Evolutionary conservation across 2,113 vertebrate genomes (phyloP).

Genomic region (Syngnathus floridae): DNA sequence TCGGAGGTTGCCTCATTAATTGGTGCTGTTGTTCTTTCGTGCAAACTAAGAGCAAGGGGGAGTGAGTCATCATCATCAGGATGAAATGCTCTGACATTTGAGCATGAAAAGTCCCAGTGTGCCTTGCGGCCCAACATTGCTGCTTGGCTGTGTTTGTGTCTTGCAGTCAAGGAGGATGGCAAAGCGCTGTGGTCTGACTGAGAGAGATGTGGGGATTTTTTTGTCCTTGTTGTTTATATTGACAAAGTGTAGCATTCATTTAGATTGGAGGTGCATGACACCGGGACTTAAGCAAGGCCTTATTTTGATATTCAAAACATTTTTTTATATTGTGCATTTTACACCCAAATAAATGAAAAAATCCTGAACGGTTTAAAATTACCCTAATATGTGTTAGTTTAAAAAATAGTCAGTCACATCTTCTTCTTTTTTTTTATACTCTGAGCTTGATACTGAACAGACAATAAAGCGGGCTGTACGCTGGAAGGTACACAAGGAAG

Average conservation of each 20-base stretch:
- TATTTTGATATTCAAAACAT: not conserved
- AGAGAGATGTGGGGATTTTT: not conserved
- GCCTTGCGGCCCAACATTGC: conserved; percentile 44
- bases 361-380: no score
- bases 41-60: conserved; percentile 49
- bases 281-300: not conserved
- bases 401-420: no score
- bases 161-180: conserved; percentile 40
- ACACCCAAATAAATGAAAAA: no score
- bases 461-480: conserved; percentile 9
- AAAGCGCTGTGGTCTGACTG: conserved; percentile 15
- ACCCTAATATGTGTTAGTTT: no score
- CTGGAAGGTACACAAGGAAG: conserved; percentile 3
- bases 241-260: not conserved
- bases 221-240: conserved; percentile 4
- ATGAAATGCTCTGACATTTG: conserved; percentile 71
- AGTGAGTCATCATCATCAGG: conserved; percentile 65
- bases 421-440: no score
- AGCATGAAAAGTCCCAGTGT: conserved; percentile 63
- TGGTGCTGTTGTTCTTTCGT: conserved; percentile 53
- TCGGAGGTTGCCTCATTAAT: conserved; percentile 52
- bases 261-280: not conserved
- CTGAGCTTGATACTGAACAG: no score
- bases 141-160: conserved; percentile 42
- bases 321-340: not conserved